phyloP scores from a whole-genome alignment of 2,113 vertebrate genomes.

The Chelonoidis abingdonii region DNA sequence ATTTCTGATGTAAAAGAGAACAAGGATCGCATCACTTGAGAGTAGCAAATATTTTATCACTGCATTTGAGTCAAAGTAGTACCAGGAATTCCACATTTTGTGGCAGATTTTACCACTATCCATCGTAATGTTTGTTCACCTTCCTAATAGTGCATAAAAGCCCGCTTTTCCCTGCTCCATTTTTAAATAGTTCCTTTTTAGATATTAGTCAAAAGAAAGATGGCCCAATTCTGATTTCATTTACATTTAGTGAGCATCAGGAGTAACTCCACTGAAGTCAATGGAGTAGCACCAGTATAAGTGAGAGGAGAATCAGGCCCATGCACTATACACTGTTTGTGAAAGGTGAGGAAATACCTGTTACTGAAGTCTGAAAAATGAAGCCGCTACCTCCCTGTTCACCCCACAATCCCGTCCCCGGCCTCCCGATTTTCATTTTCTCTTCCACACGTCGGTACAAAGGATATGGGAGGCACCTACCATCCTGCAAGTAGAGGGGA shows the following conservation, averaged over 20 bases:
- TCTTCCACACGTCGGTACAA: background rate
- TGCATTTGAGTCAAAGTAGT: background rate
- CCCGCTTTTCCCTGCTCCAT: background rate
- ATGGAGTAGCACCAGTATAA: background rate
- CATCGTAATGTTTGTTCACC: background rate
- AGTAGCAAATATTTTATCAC: background rate
- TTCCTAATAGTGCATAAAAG: background rate
- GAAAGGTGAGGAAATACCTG: background rate
- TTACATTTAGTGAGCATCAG: background rate
- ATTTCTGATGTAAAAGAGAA: background rate
- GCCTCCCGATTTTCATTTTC: background rate
- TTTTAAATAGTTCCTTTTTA: background rate
- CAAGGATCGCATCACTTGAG: background rate
- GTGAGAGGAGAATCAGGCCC: background rate
- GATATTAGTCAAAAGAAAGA: background rate
- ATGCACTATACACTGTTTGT: background rate
- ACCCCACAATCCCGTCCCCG: fast-evolving
- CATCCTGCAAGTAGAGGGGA: fast-evolving
- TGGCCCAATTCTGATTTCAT: background rate
- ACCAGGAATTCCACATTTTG: background rate
- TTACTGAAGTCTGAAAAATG: background rate
- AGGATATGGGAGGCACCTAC: background rate
- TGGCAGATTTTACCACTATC: background rate
- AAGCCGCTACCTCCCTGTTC: background rate
- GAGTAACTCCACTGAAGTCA: background rate